These are phyloP conservation scores for Cossypha heuglini DNA, from an alignment of 2,797 vertebrate genomes.

Conservation along the genomic window DNA sequence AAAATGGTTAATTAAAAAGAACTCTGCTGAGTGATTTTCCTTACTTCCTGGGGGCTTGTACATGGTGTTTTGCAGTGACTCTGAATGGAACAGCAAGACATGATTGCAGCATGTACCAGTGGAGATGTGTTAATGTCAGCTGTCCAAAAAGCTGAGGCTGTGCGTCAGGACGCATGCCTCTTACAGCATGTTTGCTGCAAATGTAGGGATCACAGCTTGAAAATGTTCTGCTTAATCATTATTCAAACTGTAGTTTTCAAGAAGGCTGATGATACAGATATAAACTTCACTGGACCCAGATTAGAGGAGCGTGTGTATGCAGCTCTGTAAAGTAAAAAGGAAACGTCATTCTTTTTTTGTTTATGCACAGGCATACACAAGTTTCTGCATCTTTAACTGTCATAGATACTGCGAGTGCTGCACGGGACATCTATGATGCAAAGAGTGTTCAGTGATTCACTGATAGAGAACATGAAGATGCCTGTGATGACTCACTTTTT, in stretches of 20 bases:
- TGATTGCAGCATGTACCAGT: neutral
- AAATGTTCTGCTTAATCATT: neutral
- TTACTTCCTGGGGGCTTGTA: neutral
- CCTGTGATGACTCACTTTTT: constrained; percentile 29
- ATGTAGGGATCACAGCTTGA: neutral
- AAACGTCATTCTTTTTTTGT: neutral
- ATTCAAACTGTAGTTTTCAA: neutral
- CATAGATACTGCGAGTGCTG: neutral
- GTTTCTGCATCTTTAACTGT: neutral
- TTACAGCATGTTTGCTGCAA: neutral
- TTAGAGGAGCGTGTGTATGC: neutral
- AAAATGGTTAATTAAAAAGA: neutral
- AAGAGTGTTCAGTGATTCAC: constrained; percentile 29
- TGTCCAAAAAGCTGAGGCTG: neutral
- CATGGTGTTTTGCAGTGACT: neutral
- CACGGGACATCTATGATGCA: constrained; percentile 50
- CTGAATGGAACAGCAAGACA: neutral
- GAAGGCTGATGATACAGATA: neutral
- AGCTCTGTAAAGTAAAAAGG: neutral
- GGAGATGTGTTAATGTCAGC: neutral
- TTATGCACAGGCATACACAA: neutral
- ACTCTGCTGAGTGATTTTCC: neutral
- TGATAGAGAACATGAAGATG: neutral
- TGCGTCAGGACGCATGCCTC: neutral
- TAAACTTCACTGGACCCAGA: neutral